Evolutionary conservation across 1,140 invertebrate genomes (phyloP).

Genomic region (Rhyacophila brunnea): DNA sequence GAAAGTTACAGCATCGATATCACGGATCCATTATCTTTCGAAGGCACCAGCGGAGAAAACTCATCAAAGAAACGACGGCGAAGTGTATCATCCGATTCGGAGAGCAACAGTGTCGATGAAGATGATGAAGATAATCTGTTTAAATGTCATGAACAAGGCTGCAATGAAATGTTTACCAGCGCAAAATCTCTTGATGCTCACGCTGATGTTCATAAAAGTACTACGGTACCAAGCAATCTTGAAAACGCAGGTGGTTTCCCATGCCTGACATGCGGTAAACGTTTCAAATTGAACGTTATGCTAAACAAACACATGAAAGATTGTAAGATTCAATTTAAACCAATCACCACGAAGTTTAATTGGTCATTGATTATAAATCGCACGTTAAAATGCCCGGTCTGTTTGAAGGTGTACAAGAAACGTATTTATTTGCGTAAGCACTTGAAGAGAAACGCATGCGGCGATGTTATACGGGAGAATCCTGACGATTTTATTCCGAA

Average conservation of each 20-base stretch:
- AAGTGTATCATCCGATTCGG: slow-evolving; percentile 23
- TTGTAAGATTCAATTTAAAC: too few species aligned
- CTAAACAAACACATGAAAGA: slow-evolving; percentile 37
- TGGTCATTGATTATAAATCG: too few species aligned
- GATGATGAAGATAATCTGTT: slow-evolving; percentile 3
- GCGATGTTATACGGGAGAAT: slow-evolving; percentile 15
- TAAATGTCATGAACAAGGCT: not conserved
- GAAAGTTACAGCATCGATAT: slow-evolving; percentile 32
- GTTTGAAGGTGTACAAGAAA: slow-evolving; percentile 26
- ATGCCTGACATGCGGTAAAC: slow-evolving; percentile 47
- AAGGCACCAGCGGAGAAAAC: slow-evolving; percentile 5
- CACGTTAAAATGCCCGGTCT: slow-evolving; percentile 22
- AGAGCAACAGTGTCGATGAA: slow-evolving; percentile 39
- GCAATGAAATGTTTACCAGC: not conserved
- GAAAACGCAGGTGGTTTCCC: slow-evolving; percentile 24
- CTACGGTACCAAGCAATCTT: not conserved
- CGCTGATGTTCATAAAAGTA: not conserved
- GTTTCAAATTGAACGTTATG: slow-evolving; percentile 50
- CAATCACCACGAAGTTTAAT: too few species aligned
- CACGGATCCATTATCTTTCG: slow-evolving; percentile 16
- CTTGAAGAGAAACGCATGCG: slow-evolving; percentile 18
- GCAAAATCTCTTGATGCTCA: slow-evolving; percentile 2
- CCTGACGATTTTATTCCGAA: not conserved
- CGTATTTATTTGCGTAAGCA: slow-evolving; percentile 21
- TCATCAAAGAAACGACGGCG: slow-evolving; percentile 12